These are phyloP conservation scores for Salvelinus fontinalis DNA, from an alignment of 2,113 vertebrate genomes.

Conservation along the genomic window DNA sequence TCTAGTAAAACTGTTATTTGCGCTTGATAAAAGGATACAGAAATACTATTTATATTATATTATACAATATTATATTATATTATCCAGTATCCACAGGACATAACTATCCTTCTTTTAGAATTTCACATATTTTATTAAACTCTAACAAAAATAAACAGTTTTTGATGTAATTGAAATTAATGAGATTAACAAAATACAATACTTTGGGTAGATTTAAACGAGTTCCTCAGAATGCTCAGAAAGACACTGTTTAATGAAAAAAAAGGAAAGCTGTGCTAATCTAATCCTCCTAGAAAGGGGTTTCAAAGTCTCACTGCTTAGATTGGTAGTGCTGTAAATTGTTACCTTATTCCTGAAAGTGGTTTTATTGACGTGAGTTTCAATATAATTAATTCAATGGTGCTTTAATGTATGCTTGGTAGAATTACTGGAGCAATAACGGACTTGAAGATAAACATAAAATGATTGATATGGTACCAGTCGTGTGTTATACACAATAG, in stretches of 20 bases:
- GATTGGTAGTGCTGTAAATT: constrained; percentile 32
- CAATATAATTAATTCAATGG: constrained; percentile 34
- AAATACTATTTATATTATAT: constrained; percentile 36
- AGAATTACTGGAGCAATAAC: constrained; percentile 41
- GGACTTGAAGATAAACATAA: constrained; percentile 42
- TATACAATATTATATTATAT: constrained; percentile 51
- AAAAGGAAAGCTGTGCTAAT: constrained; percentile 28
- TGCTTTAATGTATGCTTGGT: constrained; percentile 40
- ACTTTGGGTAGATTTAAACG: constrained; percentile 4
- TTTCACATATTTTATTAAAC: constrained; percentile 27
- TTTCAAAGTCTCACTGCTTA: constrained; percentile 25
- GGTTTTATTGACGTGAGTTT: constrained; percentile 24
- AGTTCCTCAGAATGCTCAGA: constrained; percentile 27
- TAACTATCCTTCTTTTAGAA: constrained; percentile 15
- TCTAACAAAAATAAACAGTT: constrained; percentile 15
- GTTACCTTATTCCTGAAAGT: constrained; percentile 21
- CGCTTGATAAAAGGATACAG: constrained; percentile 38
- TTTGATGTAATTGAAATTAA: neutral
- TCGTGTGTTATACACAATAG: constrained; percentile 29
- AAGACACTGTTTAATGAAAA: constrained; percentile 18
- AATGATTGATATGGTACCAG: constrained; percentile 52
- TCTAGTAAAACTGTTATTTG: constrained; percentile 44
- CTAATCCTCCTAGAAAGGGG: constrained; percentile 22
- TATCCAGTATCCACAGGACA: constrained; percentile 38
- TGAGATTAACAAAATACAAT: neutral